phyloP scores from a whole-genome alignment of 1,140 invertebrate genomes.

The Globodera ellingtonae region DNA sequence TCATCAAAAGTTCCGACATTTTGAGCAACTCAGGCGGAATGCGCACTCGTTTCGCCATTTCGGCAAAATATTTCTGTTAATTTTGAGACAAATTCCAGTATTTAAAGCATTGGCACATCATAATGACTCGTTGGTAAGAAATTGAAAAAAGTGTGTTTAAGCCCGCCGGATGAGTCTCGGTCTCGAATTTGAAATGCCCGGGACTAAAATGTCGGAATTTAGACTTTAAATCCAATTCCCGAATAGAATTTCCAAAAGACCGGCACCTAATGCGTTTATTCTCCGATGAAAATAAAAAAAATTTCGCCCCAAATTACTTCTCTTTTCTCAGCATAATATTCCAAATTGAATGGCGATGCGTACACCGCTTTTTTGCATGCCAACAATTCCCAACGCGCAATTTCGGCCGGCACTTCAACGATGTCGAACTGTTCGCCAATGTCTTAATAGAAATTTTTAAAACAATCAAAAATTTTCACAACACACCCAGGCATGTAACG shows the following conservation, averaged over 20 bases:
- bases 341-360: conserved; percentile 63
- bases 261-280: too few relatives aligned
- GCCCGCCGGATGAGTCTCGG: too few relatives aligned
- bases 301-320: conserved; percentile 41
- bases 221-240: too few relatives aligned
- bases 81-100: conserved; percentile 15
- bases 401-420: conserved; percentile 46
- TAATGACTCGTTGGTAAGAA: too few relatives aligned
- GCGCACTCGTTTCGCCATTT: conserved; percentile 49
- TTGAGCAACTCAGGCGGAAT: conserved; percentile 57
- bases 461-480: conserved; percentile 12
- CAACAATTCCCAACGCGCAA: conserved; percentile 54
- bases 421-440: conserved; percentile 63
- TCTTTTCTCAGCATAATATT: conserved; percentile 62
- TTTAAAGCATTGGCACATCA: not conserved
- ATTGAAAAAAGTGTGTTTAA: too few relatives aligned
- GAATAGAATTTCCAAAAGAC: too few relatives aligned
- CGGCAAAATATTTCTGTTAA: conserved; percentile 42
- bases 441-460: conserved; percentile 36
- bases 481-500: not conserved
- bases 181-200: too few relatives aligned
- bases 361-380: conserved; percentile 57
- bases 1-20: conserved; percentile 46
- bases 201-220: too few relatives aligned
- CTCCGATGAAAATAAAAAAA: too few relatives aligned